Conservation (phyloP, 1,140 invertebrate genomes). For the Triops cancriformis region DNA sequence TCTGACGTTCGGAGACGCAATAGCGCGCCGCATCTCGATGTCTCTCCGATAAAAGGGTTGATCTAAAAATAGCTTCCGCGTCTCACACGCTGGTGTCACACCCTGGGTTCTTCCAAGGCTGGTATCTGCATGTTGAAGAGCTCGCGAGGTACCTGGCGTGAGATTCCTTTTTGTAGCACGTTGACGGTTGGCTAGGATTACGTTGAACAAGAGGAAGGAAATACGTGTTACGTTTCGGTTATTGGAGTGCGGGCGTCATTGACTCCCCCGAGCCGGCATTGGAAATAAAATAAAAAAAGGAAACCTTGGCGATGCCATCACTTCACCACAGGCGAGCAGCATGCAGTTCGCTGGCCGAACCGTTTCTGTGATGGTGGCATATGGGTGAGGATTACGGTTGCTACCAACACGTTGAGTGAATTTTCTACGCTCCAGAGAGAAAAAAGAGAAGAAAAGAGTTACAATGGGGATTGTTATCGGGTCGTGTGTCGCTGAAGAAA, state of each 20-base stretch:
- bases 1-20: neutral
- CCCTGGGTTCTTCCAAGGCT: neutral
- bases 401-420: neutral
- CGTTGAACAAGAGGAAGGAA: too few relatives aligned
- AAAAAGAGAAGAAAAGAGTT: too few relatives aligned
- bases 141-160: too few relatives aligned
- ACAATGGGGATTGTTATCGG: constrained; percentile 63
- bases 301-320: too few relatives aligned
- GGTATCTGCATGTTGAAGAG: neutral
- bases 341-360: too few relatives aligned
- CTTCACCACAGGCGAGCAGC: too few relatives aligned
- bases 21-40: neutral
- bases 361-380: neutral
- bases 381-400: neutral
- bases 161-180: too few relatives aligned
- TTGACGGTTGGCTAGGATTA: too few relatives aligned
- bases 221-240: too few relatives aligned
- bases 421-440: neutral
- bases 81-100: neutral
- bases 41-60: neutral
- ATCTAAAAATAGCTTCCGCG: neutral
- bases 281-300: too few relatives aligned
- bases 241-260: too few relatives aligned
- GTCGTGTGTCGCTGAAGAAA: constrained; percentile 50
- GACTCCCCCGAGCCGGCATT: too few relatives aligned